Base-by-base conservation (phyloP, 35 echinoderm and acorn worm species). In the Patiria miniata region DNA sequence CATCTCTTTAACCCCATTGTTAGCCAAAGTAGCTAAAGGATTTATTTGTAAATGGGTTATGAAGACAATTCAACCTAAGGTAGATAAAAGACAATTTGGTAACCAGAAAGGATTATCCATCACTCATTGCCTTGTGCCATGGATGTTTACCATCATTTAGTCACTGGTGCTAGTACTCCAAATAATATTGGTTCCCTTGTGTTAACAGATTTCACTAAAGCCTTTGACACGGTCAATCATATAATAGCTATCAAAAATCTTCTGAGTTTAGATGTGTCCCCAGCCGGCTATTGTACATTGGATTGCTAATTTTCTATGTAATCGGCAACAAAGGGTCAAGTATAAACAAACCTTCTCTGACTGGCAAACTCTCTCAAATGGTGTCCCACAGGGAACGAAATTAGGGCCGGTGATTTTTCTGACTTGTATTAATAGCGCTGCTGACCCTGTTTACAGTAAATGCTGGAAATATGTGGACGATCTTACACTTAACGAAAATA, bases 11-110 rank as follows among this genome's bases (percentile, higher is more conserved):
- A 81, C 37, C 18, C 80, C 12, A 6, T 8, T 55, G 19, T 28
- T 83, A 52, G 80, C 80, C 10, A 83, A 51, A 28, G 30, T 83
- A 29, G 38, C 47, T 52, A n/a, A 83, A 52, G 8, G 65, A 14
- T 73, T 73, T 23, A 30, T 73, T 28, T 28, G 65, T 30, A 73
- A 73, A 73, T 73, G 65, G 65, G 34, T 30, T 4, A 65, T 56
- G 53, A 56, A 65, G 14, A 19, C 60, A 65, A 65, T 21, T 65
- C 0, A 65, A 19, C n/a, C 60, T 23, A 22, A 65, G n/a, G 8
- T 65, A 8, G 60, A 65, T 22, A 19, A 0, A 15, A 65, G 12
- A 65, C 1, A 65, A 65, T 65, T 65, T 65, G 60, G 60, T 22
- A 23, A 65, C n/a, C 60, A 23, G 2, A 65, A 65, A 1, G 60